phyloP scores from a whole-genome alignment of 2,797 vertebrate species.

The Artibeus jamaicensis region DNA sequence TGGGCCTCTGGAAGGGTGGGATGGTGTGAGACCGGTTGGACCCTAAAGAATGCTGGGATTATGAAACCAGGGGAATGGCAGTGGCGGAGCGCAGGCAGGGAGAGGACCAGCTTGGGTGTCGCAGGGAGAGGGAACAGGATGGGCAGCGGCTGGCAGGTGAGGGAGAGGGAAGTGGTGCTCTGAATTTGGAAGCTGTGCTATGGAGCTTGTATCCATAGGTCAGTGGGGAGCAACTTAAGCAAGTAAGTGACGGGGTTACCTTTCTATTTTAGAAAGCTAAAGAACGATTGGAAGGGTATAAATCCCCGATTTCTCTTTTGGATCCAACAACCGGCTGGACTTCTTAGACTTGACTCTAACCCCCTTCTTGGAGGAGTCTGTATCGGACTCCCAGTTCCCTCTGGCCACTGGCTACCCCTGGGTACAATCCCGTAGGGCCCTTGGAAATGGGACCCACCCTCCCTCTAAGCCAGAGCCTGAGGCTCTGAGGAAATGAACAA shows the following conservation, averaged over 20 bases:
- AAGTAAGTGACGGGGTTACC: background rate
- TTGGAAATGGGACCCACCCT: background rate
- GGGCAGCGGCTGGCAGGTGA: background rate
- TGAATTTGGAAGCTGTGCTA: background rate
- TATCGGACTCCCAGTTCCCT: background rate
- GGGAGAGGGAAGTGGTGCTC: background rate
- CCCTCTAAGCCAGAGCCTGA: background rate
- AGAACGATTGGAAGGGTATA: background rate
- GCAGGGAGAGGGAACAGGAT: background rate
- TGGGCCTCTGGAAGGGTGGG: background rate
- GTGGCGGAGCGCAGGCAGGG: background rate
- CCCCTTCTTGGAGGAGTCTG: background rate
- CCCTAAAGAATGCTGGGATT: background rate
- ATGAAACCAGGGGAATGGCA: background rate
- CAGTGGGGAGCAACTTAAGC: background rate
- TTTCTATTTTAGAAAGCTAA: background rate
- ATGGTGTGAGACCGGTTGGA: background rate
- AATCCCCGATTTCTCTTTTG: background rate
- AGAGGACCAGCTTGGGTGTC: background rate
- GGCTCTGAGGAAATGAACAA: too few relatives aligned
- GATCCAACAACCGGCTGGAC: background rate
- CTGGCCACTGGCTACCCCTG: background rate
- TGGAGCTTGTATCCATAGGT: background rate
- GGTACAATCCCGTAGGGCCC: too few relatives aligned
- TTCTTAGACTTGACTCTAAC: background rate